Percentiles rank a stretch among this genome's conserved stretches.
These are phyloP conservation scores for Theonella swinhoei DNA, from an alignment of 37 sponge, comb jelly and placozoan species.

Conservation along the genomic window DNA sequence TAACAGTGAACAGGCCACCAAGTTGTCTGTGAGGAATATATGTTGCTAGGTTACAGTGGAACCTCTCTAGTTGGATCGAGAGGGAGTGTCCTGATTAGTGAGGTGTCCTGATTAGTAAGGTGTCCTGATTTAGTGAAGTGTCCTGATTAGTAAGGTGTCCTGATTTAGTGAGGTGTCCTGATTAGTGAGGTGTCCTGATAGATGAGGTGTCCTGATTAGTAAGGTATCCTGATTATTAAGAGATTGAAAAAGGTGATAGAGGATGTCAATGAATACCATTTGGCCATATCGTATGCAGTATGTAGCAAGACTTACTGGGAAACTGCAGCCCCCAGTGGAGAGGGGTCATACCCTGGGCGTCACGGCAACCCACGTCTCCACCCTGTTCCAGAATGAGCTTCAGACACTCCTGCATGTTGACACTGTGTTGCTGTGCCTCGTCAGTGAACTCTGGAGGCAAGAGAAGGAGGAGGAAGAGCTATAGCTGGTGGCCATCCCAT, in stretches of 20 bases:
- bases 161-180: too few relatives aligned
- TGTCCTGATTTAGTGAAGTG: too few relatives aligned
- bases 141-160: too few relatives aligned
- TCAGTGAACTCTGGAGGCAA: constrained; percentile 23
- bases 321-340: constrained; percentile 76
- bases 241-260: background rate
- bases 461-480: too few relatives aligned
- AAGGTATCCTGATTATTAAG: too few relatives aligned
- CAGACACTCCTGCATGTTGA: constrained; percentile 36
- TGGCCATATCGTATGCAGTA: background rate
- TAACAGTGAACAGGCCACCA: constrained; percentile 35
- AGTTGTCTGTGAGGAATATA: constrained; percentile 56
- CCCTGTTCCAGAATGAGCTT: constrained; percentile 54
- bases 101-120: too few relatives aligned
- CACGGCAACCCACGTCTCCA: constrained; percentile 41
- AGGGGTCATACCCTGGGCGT: constrained; percentile 48
- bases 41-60: too few relatives aligned
- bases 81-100: background rate
- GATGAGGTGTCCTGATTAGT: too few relatives aligned
- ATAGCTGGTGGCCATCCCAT: too few relatives aligned
- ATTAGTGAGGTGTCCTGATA: too few relatives aligned
- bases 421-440: constrained; percentile 9
- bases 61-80: too few relatives aligned
- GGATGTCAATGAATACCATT: background rate
- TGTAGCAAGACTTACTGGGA: constrained; percentile 36